Percentiles rank a stretch among this genome's conserved stretches.
phyloP scores from a whole-genome alignment of 2,113 vertebrate genomes.

The Sterna hirundo region DNA sequence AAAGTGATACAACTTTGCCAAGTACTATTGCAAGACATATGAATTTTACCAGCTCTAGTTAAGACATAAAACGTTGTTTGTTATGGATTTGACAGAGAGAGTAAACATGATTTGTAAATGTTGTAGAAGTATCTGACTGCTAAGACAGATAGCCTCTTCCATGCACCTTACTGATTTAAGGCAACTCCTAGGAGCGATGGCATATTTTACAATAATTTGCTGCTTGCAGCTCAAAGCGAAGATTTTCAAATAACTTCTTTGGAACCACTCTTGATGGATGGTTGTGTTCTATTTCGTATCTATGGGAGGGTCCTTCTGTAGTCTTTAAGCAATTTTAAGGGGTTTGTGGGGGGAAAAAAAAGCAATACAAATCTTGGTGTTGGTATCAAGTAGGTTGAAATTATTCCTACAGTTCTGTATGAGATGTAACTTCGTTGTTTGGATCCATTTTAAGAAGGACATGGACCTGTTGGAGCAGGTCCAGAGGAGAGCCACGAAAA shows the following conservation, averaged over 20 bases:
- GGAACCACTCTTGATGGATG: background rate
- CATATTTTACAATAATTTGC: background rate
- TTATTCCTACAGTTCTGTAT: background rate
- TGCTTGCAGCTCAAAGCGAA: background rate
- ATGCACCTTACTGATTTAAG: background rate
- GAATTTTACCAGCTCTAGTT: background rate
- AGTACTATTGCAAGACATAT: rapidly evolving
- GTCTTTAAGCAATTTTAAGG: background rate
- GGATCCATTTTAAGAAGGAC: background rate
- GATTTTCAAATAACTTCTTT: background rate
- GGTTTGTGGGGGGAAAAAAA: too few species aligned
- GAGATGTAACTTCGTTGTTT: background rate
- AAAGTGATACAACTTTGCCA: background rate
- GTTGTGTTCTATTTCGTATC: background rate
- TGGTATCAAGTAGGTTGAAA: background rate
- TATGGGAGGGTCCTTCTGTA: background rate
- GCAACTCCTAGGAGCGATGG: background rate
- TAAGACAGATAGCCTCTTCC: background rate
- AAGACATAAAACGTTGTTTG: background rate
- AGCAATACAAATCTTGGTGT: background rate
- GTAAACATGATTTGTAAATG: background rate
- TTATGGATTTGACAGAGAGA: background rate
- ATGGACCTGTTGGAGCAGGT: too few species aligned
- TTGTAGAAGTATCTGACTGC: background rate
- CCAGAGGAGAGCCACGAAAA: too few species aligned